A percentile compares a stretch with the other conserved stretches of the same genome.
Evolutionary conservation across 2,888 invertebrate genomes (phyloP).

Genomic region (Athetis lepigone): DNA sequence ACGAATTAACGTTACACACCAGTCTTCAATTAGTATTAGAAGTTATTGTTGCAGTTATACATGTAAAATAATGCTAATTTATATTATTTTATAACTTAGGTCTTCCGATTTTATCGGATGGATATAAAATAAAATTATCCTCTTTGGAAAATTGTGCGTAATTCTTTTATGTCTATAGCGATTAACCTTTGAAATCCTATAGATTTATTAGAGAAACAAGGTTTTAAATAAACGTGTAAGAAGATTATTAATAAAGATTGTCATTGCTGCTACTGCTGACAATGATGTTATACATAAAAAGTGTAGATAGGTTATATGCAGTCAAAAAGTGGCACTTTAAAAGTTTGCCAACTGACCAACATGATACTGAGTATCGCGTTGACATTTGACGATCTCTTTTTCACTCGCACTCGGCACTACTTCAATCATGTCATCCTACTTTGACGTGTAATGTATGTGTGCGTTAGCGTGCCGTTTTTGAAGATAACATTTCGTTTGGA

Average conservation of each 20-base stretch:
- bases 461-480: no score
- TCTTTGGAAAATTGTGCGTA: constrained; percentile 19
- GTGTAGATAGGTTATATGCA: no score
- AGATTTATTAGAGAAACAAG: constrained; percentile 19
- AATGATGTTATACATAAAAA: no score
- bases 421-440: no score
- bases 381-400: no score
- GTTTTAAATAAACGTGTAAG: constrained; percentile 36
- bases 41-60: constrained; percentile 49
- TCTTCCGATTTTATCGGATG: constrained; percentile 40
- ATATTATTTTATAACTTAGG: constrained; percentile 49
- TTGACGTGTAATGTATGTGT: no score
- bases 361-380: no score
- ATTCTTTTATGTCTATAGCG: constrained; percentile 15
- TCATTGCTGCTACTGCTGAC: no score
- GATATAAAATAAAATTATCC: constrained; percentile 23
- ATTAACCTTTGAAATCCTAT: background rate
- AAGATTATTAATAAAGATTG: background rate
- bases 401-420: no score
- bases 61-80: constrained; percentile 53
- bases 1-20: constrained; percentile 45
- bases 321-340: no score
- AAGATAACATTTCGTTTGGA: no score
- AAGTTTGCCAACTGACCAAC: no score
- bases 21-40: constrained; percentile 58